Base-by-base conservation (phyloP, 2,797 vertebrate species). In the Somateria mollissima region DNA sequence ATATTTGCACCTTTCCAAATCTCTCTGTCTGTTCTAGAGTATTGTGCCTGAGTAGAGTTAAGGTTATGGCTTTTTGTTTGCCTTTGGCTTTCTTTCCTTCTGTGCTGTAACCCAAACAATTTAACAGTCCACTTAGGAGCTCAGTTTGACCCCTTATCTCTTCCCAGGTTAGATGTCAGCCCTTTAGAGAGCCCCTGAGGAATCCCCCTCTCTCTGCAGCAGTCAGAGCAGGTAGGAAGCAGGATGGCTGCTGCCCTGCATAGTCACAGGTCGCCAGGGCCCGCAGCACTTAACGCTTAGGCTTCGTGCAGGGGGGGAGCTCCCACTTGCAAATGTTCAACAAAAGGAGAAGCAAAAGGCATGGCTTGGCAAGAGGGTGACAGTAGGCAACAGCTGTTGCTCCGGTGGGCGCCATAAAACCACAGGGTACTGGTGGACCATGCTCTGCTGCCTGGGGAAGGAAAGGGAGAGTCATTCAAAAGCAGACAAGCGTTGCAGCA, bases 281-380 rank as follows among this genome's bases (percentile, higher is more conserved):
- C 39, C 56, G 37, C 24, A 58, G 62, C 76, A 60, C 58, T 81
- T 83, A 67, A 70, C 83, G 56, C 37, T 45, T 51, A 4, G 43
- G 73, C 37, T 62, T 47, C 76, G 58, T 58, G 47, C 69, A 53
- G 66, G 39, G 37, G 51, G 20, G 64, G 24, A 73, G 36, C 16
- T 91, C 20, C 49, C 36, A 36, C 25, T 49, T 83, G 77, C 53
- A 85, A 74, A 82, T 76, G 39, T 19, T 90, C 30, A 45, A 34
- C 90, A 74, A 66, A 90, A 84, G 81, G 86, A 75, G 71, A 93
- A 89, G 61, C 75, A 84, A 94, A 92, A 90, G 86, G 61, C 19
- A 3, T 78, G 75, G 41, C 70, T 79, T 89, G 80, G 39, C 67
- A 64, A 78, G 76, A 80, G 39, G 56, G 60, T 84, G 93, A 92